Base-by-base conservation (phyloP, 2,888 invertebrate genomes). In the Orchesellides sinensis region DNA sequence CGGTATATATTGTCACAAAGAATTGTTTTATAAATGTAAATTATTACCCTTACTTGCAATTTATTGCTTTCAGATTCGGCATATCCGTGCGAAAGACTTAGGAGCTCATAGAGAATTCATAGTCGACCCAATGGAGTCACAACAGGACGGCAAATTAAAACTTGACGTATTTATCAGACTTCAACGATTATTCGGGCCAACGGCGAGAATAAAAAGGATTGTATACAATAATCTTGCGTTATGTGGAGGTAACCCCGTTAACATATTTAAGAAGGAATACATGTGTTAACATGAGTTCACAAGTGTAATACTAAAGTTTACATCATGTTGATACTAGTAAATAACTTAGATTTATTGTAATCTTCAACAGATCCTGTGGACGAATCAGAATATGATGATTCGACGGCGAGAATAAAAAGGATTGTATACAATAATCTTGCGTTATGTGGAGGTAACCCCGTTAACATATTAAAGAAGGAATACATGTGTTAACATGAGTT, bases 401-500 rank as follows among this genome's bases (percentile, higher is more conserved):
- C 32, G 32, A 14, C 59, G n/a, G 73, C 87, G 1, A 74, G 75
- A 49, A 17, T 85, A 47, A 40, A 14, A 10, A 40, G 40, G n/a
- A 40, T 40, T 8, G 2, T 40, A 2, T 14, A 10, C 10, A 40
- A 40, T 40, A 40, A 32, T 47, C 40, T 56, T 0, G 73, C 54
- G 5, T 12, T 87, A 2, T 87, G 87, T 59, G 87, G 87, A 69
- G 83, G 87, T 85, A 74, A 23, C 10, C 32, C 14, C 40, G n/a
- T 40, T 4, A 6, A 63, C 63, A 63, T 19, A 63, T 63, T 10
- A 8, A 59, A 27, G n/a, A n/a, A n/a, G n/a, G n/a, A n/a, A n/a
- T n/a, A n/a, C n/a, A n/a, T n/a, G n/a, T n/a, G n/a, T n/a, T n/a
- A 23, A 27, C 21, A 14, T n/a, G 6, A 59, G 5, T 23, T 6